Percentiles rank a stretch among this genome's conserved stretches.
Conservation (phyloP, 2,113 vertebrate species). For the rat (Rattus norvegicus) region GRCr8 NC_086021.1:148254001-148254500, state of each 20-base stretch:
- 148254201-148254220: conserved; percentile 50
- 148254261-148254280: conserved; percentile 54
- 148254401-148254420: neutral
- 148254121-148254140: conserved; percentile 41
- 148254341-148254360: neutral
- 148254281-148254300: neutral
- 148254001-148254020: conserved; percentile 28
- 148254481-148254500: neutral
- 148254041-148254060: conserved; percentile 67
- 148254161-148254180: conserved; percentile 29
- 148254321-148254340: neutral
- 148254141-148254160: conserved; percentile 55
- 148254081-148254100: conserved; percentile 70
- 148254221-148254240: conserved; percentile 47
- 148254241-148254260: neutral
- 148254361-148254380: neutral
- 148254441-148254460: neutral
- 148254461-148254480: neutral
- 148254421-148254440: conserved; percentile 25
- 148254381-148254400: neutral
- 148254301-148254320: neutral
- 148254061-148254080: conserved; percentile 62
- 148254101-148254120: conserved; percentile 39
- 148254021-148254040: conserved; percentile 67
- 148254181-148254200: conserved; percentile 51